Evolutionary conservation across 1,140 invertebrate species (phyloP).

Genomic region (Bradynema listronoti): DNA sequence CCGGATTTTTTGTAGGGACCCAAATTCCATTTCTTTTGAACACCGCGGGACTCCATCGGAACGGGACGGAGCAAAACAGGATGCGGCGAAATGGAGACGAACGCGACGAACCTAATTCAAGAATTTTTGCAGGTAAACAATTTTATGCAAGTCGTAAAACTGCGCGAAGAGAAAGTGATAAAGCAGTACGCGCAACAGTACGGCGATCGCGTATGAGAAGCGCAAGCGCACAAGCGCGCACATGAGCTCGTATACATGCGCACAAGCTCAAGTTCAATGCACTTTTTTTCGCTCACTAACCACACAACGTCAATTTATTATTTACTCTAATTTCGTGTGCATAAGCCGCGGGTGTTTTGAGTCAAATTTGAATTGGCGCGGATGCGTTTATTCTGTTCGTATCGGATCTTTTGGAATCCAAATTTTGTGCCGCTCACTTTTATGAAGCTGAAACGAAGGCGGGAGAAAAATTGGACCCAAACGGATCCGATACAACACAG

Average conservation of each 20-base stretch:
- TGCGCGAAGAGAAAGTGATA: slow-evolving; percentile 55
- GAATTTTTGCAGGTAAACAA: slow-evolving; percentile 48
- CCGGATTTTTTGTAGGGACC: too few species aligned
- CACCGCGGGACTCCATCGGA: neutral
- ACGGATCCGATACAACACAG: too few species aligned
- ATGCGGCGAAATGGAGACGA: too few species aligned
- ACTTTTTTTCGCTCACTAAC: too few species aligned
- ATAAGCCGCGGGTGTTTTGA: neutral
- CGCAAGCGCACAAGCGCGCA: neutral
- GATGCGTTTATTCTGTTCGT: too few species aligned
- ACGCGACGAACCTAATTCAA: too few species aligned
- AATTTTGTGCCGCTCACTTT: too few species aligned
- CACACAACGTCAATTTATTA: too few species aligned
- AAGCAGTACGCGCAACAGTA: slow-evolving; percentile 52
- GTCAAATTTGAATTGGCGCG: neutral
- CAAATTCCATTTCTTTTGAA: neutral
- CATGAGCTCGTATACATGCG: neutral
- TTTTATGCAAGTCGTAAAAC: slow-evolving; percentile 56
- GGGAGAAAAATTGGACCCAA: too few species aligned
- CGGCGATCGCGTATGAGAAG: slow-evolving; percentile 47
- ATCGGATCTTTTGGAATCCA: too few species aligned
- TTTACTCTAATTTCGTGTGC: neutral
- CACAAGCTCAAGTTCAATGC: neutral
- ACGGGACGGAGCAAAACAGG: neutral
- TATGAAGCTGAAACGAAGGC: too few species aligned